These are phyloP conservation scores for Xylocampa areola DNA, from an alignment of 2,888 invertebrate genomes.

Conservation along the genomic window DNA sequence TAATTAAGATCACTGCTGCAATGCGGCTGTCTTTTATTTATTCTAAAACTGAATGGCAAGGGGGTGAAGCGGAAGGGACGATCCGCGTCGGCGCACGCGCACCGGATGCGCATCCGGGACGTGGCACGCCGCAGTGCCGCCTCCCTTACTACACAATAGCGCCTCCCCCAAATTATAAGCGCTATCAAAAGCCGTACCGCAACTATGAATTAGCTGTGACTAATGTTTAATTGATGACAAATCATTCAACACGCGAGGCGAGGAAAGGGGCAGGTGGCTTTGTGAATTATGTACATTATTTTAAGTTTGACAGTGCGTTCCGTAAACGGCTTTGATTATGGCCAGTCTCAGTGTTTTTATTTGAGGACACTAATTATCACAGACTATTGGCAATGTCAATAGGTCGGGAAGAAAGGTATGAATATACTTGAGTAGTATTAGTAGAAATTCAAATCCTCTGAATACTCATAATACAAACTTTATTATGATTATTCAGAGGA, in stretches of 20 bases:
- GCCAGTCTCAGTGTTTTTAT: no score
- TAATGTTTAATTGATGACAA: slow-evolving; percentile 65
- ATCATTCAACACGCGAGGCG: slow-evolving; percentile 48
- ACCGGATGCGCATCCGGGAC: slow-evolving; percentile 88
- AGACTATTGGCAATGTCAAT: no score
- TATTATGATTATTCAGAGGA: slow-evolving; percentile 11
- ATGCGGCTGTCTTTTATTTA: slow-evolving; percentile 70
- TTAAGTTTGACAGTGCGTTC: slow-evolving; percentile 23
- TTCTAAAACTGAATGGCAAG: slow-evolving; percentile 76
- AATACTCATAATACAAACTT: not conserved
- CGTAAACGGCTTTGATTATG: not conserved
- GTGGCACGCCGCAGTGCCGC: slow-evolving; percentile 80
- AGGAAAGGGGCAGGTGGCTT: slow-evolving; percentile 47
- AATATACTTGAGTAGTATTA: no score
- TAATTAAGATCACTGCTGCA: slow-evolving; percentile 68
- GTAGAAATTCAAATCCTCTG: no score
- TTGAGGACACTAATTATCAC: no score
- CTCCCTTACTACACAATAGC: slow-evolving; percentile 66
- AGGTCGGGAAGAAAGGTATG: no score
- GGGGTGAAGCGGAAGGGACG: slow-evolving; percentile 87
- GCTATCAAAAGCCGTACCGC: slow-evolving; percentile 55
- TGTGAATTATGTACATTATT: slow-evolving; percentile 35
- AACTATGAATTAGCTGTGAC: slow-evolving; percentile 56
- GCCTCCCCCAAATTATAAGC: slow-evolving; percentile 66
- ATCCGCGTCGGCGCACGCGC: slow-evolving; percentile 83